These are phyloP conservation scores for Megalonaias nervosa DNA, from an alignment of 1,140 invertebrate species.

Conservation along the genomic window DNA sequence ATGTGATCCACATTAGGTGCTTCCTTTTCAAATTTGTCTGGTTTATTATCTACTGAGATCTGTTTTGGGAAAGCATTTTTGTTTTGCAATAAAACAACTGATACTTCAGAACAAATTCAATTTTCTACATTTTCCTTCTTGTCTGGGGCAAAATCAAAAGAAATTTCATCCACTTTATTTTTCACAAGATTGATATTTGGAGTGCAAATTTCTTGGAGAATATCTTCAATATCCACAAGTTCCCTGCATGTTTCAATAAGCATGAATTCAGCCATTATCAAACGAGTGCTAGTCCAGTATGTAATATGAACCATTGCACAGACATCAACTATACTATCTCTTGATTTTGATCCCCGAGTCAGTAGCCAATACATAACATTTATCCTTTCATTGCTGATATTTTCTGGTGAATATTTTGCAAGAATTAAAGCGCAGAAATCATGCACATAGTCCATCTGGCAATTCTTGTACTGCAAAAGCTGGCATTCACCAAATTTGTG, in stretches of 20 bases:
- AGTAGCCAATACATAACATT: not conserved
- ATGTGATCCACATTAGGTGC: too few relatives aligned
- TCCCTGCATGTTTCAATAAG: not conserved
- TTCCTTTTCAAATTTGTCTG: too few relatives aligned
- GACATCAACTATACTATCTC: not conserved
- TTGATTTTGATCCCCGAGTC: not conserved
- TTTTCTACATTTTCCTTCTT: too few relatives aligned
- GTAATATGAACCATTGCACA: conserved; percentile 3
- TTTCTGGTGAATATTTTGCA: not conserved
- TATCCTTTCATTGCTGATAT: not conserved
- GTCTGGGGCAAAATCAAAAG: too few relatives aligned
- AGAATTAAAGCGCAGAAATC: conserved; percentile 19
- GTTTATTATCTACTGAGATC: too few relatives aligned
- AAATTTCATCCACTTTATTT: too few relatives aligned
- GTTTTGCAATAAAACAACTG: too few relatives aligned
- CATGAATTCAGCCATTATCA: not conserved
- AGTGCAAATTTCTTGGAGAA: too few relatives aligned
- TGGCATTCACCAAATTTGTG: not conserved
- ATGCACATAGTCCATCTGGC: conserved; percentile 12
- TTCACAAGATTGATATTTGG: too few relatives aligned
- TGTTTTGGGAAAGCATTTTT: too few relatives aligned
- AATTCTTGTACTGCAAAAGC: not conserved
- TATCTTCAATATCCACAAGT: too few relatives aligned
- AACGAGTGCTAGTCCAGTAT: not conserved
- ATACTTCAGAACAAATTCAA: too few relatives aligned